Evolutionary conservation across 2,797 vertebrate species (phyloP).

Genomic region (Onychomys leucogaster): DNA sequence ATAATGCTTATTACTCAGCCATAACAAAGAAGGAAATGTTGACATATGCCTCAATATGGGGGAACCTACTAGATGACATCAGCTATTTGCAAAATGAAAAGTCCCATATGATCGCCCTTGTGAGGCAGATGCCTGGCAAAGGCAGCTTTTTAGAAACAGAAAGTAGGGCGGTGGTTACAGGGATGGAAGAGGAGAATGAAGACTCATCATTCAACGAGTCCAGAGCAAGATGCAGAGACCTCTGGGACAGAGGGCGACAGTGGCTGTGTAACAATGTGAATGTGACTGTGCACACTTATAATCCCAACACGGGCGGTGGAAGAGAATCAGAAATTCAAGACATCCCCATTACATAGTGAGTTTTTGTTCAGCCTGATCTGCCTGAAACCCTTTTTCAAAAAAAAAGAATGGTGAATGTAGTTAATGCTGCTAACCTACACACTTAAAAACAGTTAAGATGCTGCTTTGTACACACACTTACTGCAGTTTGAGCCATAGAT

Average conservation of each 20-base stretch:
- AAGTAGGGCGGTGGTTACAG: not conserved
- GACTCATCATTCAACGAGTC: not conserved
- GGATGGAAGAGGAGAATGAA: too few relatives aligned
- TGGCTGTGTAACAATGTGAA: not conserved
- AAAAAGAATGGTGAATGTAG: not conserved
- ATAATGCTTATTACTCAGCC: not conserved
- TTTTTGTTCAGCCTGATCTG: not conserved
- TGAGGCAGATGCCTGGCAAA: not conserved
- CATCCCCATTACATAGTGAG: not conserved
- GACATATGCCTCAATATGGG: not conserved
- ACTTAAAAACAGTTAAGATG: not conserved
- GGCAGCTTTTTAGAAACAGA: not conserved
- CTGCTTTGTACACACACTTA: not conserved
- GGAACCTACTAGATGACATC: not conserved
- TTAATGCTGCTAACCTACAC: not conserved
- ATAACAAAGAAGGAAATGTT: constrained; percentile 19
- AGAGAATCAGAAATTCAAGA: not conserved
- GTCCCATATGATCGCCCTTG: not conserved
- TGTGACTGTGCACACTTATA: not conserved
- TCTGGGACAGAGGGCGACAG: not conserved
- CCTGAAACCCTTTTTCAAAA: not conserved
- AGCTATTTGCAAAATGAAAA: not conserved
- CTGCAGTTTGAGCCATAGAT: not conserved
- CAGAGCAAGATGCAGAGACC: not conserved
- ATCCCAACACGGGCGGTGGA: not conserved